Evolutionary conservation across 2,797 vertebrate genomes (phyloP).

Genomic region (Craterocephalus amniculus): DNA sequence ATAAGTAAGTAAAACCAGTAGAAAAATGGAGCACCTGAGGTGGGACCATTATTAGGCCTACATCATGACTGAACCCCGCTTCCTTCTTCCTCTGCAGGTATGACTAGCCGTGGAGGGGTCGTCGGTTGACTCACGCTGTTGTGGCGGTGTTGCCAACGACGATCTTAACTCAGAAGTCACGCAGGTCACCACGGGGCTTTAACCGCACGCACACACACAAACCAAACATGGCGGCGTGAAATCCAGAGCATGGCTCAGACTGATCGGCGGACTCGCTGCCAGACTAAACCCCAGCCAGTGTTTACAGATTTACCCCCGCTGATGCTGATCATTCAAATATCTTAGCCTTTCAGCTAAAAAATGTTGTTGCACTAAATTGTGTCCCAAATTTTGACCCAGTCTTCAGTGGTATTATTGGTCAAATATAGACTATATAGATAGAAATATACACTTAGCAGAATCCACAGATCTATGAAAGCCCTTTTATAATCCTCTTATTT

Average conservation of each 20-base stretch:
- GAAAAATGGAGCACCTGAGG: neutral
- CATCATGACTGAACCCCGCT: neutral
- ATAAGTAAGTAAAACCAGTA: neutral
- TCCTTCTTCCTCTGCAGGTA: conserved; percentile 81
- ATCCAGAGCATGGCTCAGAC: neutral
- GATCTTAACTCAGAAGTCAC: conserved; percentile 89
- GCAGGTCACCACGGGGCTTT: conserved; percentile 83
- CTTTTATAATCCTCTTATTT: neutral
- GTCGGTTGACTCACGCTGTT: conserved; percentile 83
- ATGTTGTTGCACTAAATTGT: conserved; percentile 17
- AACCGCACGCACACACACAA: conserved; percentile 51
- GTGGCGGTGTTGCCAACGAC: conserved; percentile 75
- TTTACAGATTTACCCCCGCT: neutral
- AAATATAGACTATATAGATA: neutral
- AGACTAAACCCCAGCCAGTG: conserved; percentile 4
- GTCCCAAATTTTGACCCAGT: neutral
- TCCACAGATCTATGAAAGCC: neutral
- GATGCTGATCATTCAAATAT: neutral
- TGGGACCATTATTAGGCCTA: neutral
- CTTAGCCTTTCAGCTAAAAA: neutral
- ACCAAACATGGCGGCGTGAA: conserved; percentile 10
- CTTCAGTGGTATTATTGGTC: neutral
- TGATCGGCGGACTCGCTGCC: neutral
- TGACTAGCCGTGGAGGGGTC: conserved; percentile 94
- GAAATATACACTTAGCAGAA: conserved; percentile 7